Conservation (phyloP, 2,797 vertebrate species). For the Eulemur mongoz region DNA sequence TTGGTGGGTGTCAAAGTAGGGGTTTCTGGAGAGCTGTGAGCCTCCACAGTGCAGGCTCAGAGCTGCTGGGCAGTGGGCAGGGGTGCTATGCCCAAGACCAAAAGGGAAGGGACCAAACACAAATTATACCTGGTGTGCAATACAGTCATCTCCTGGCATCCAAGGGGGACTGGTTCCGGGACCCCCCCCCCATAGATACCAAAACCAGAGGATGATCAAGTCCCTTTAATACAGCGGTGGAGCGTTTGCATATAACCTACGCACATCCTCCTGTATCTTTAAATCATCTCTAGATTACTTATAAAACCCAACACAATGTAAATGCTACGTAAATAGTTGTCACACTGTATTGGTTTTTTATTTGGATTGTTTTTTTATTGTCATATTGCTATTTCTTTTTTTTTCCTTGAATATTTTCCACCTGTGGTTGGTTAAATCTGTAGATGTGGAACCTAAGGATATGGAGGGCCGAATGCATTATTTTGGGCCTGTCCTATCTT, state of each 20-base stretch:
- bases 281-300: background rate
- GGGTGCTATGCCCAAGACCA: fast-evolving
- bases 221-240: background rate
- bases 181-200: background rate
- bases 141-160: background rate
- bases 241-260: background rate
- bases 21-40: background rate
- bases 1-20: background rate
- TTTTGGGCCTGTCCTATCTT: background rate
- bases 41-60: background rate
- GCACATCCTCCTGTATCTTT: background rate
- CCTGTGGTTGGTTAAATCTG: background rate
- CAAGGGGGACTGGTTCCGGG: background rate
- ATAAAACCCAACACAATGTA: background rate
- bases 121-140: background rate
- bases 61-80: background rate
- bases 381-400: background rate
- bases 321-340: background rate
- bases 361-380: background rate
- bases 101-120: background rate
- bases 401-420: background rate
- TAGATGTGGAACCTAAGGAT: background rate
- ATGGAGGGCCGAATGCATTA: fast-evolving
- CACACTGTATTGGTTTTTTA: background rate
- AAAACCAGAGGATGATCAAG: background rate